These are phyloP conservation scores for Lochmaea capreae DNA, from an alignment of 2,888 invertebrate genomes.

Conservation along the genomic window DNA sequence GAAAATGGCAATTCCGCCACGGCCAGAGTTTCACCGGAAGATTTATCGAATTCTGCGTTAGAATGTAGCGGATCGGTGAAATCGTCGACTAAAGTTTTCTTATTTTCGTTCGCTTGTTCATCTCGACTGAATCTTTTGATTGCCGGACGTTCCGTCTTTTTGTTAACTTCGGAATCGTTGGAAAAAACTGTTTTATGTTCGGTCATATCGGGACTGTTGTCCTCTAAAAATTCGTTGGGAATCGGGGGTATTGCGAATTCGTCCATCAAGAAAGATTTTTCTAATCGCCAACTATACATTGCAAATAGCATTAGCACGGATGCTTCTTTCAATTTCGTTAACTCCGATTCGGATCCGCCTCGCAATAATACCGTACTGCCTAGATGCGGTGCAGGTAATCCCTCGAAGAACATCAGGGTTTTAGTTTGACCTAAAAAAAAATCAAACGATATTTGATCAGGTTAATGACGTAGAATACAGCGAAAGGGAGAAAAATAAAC, in stretches of 20 bases:
- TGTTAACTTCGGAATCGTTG: conserved; percentile 15
- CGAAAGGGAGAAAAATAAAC: too few species aligned
- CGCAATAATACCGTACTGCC: conserved; percentile 90
- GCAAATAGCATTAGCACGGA: conserved; percentile 84
- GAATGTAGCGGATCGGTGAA: conserved; percentile 84
- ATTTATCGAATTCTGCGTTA: conserved; percentile 47
- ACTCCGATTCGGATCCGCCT: conserved; percentile 79
- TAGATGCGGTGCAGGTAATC: conserved; percentile 83
- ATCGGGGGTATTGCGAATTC: conserved; percentile 84
- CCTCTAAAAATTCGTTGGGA: conserved; percentile 66
- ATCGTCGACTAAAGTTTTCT: conserved; percentile 73
- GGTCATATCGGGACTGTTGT: conserved; percentile 59
- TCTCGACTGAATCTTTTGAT: conserved; percentile 52
- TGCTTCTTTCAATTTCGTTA: conserved; percentile 85
- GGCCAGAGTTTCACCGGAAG: conserved; percentile 56
- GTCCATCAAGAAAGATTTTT: conserved; percentile 90
- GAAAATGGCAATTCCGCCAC: conserved; percentile 72
- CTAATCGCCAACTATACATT: conserved; percentile 91
- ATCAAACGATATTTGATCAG: neutral
- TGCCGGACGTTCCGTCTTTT: conserved; percentile 50
- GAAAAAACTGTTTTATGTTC: conserved; percentile 38
- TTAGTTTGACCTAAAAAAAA: conserved; percentile 73
- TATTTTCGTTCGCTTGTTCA: conserved; percentile 57
- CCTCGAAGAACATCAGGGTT: conserved; percentile 94
- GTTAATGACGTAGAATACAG: neutral